Conservation (phyloP, 1,140 invertebrate species). For the Halictus rubicundus region DNA sequence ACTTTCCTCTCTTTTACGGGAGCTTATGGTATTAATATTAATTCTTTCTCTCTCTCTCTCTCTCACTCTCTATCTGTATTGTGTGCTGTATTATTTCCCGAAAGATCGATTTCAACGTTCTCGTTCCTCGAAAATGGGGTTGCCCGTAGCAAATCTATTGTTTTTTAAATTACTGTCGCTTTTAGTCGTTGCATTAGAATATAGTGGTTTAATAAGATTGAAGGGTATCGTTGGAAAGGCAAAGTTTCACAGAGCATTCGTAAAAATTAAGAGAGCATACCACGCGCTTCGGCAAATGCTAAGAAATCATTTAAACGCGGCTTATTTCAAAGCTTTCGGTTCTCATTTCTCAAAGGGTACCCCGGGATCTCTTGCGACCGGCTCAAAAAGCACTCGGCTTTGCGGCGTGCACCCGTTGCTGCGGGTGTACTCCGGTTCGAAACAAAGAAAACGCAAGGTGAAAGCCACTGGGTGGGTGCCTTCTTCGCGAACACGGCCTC, state of each 20-base stretch:
- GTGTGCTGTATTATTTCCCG: too few relatives aligned
- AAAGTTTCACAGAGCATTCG: conserved; percentile 6
- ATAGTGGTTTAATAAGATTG: neutral
- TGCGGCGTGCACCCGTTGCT: neutral
- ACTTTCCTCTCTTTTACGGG: too few relatives aligned
- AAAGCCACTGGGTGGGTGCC: conserved; percentile 1
- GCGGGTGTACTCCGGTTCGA: conserved; percentile 8
- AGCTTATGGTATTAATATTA: too few relatives aligned
- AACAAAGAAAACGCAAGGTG: conserved; percentile 35
- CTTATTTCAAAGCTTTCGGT: neutral
- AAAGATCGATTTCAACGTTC: too few relatives aligned
- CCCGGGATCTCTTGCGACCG: neutral
- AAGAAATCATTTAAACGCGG: conserved; percentile 29
- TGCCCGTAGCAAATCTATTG: too few relatives aligned
- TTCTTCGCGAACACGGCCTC: neutral
- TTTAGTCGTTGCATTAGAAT: too few relatives aligned
- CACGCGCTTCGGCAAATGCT: conserved; percentile 9
- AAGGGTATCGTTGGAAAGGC: too few relatives aligned
- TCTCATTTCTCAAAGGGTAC: conserved; percentile 17
- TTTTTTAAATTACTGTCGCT: too few relatives aligned
- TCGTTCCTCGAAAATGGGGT: too few relatives aligned
- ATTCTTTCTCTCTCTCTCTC: too few relatives aligned
- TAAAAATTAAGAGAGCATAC: neutral
- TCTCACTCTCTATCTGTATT: too few relatives aligned
- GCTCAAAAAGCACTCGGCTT: conserved; percentile 20